Conservation (phyloP, 2,888 invertebrate species). For the Athrips mouffetella region DNA sequence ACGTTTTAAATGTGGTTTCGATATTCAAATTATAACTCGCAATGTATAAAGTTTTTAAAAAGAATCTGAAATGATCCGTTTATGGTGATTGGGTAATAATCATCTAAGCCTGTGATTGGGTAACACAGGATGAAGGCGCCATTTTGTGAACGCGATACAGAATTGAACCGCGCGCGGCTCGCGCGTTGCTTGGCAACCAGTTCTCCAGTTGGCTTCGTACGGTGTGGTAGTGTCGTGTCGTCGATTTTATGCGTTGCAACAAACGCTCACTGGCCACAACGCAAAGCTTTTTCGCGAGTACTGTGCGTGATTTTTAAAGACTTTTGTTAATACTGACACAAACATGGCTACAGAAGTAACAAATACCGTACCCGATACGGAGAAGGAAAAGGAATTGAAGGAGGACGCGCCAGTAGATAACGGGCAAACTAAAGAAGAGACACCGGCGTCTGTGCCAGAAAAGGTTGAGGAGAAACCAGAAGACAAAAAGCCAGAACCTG, state of each 20-base stretch:
- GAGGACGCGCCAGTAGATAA: slow-evolving; percentile 74
- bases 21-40: no score
- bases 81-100: no score
- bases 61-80: no score
- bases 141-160: slow-evolving; percentile 36
- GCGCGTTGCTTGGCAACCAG: slow-evolving; percentile 48
- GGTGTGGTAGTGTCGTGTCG: slow-evolving; percentile 28
- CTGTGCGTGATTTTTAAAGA: slow-evolving; percentile 36
- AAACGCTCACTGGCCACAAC: slow-evolving; percentile 27
- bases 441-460: slow-evolving; percentile 60
- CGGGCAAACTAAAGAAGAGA: slow-evolving; percentile 63
- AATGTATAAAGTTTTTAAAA: no score
- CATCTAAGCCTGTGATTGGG: no score
- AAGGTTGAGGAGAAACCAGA: slow-evolving; percentile 68
- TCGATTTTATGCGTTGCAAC: slow-evolving; percentile 26
- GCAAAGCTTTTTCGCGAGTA: slow-evolving; percentile 27
- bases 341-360: slow-evolving; percentile 87
- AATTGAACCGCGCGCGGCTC: no score
- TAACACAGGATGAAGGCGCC: slow-evolving; percentile 35
- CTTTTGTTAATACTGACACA: slow-evolving; percentile 25
- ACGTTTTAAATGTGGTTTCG: no score
- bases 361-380: slow-evolving; percentile 82
- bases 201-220: slow-evolving; percentile 37
- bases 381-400: slow-evolving; percentile 80
- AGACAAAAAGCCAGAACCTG: slow-evolving; percentile 80